Percentiles rank a stretch among this genome's conserved stretches.
phyloP scores from a whole-genome alignment of 2,888 invertebrate genomes.

The Morinoia aosen region DNA sequence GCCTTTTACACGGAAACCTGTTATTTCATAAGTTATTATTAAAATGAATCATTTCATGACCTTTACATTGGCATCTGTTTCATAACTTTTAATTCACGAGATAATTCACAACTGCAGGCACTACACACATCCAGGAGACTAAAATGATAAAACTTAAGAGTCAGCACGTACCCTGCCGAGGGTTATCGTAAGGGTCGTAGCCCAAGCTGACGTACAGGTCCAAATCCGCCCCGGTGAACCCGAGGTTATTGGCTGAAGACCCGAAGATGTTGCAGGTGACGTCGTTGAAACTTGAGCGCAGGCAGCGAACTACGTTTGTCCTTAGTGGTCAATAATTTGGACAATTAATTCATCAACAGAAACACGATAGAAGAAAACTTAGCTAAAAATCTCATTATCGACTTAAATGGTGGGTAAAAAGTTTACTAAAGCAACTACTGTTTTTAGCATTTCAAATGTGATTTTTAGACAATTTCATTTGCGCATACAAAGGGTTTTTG shows the following conservation, averaged over 20 bases:
- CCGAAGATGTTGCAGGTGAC: slow-evolving; percentile 76
- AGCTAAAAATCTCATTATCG: not conserved
- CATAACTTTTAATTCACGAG: no score
- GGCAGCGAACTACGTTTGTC: slow-evolving; percentile 46
- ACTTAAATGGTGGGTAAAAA: no score
- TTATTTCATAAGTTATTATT: no score
- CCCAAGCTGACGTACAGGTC: slow-evolving; percentile 77
- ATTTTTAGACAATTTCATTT: no score
- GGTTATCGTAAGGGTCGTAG: slow-evolving; percentile 5
- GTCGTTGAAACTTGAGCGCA: slow-evolving; percentile 54
- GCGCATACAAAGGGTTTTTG: no score
- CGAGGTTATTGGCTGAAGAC: slow-evolving; percentile 81
- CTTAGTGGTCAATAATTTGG: slow-evolving; percentile 43
- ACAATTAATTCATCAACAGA: not conserved
- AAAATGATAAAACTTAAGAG: not conserved
- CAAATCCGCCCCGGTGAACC: slow-evolving; percentile 81
- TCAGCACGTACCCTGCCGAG: not conserved
- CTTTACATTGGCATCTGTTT: no score
- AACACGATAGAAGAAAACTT: not conserved
- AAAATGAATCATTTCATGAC: no score
- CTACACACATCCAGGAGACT: no score
- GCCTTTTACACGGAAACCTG: no score
- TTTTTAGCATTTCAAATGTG: no score
- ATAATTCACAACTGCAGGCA: no score
- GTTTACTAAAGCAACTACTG: no score